A percentile compares a stretch with the other conserved stretches of the same genome.
phyloP scores from a whole-genome alignment of 1,140 invertebrate genomes.

The Hydropsyche tenuis region DNA sequence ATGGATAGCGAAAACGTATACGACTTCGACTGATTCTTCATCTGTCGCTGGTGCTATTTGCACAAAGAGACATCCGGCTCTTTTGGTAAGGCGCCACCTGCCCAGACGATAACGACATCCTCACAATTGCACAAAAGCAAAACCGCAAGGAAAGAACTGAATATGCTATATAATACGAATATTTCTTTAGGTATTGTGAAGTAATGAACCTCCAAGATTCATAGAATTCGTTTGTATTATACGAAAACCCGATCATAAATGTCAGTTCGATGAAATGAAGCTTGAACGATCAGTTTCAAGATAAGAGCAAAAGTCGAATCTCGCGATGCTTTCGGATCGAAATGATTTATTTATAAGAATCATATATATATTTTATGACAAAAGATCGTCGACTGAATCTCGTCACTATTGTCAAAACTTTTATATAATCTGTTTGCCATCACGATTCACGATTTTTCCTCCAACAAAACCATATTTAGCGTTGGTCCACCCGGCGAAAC shows the following conservation, averaged over 20 bases:
- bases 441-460: conserved; percentile 29
- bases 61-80: neutral
- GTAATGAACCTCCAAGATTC: too few relatives aligned
- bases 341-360: too few relatives aligned
- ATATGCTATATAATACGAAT: neutral
- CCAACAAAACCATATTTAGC: conserved; percentile 8
- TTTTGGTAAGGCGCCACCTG: conserved; percentile 8
- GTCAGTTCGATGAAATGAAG: conserved; percentile 1
- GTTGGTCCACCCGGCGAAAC: neutral
- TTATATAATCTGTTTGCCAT: neutral
- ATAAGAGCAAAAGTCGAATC: conserved; percentile 2
- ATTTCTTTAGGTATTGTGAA: neutral
- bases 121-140: neutral
- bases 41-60: neutral
- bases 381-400: neutral
- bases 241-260: neutral
- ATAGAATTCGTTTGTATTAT: neutral
- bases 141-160: neutral
- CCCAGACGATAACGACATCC: neutral
- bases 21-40: neutral
- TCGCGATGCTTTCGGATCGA: too few relatives aligned
- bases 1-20: neutral
- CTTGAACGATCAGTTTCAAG: neutral
- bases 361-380: neutral
- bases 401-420: neutral